phyloP scores from a whole-genome alignment of 2,888 invertebrate species.

The Penaeus monodon region DNA sequence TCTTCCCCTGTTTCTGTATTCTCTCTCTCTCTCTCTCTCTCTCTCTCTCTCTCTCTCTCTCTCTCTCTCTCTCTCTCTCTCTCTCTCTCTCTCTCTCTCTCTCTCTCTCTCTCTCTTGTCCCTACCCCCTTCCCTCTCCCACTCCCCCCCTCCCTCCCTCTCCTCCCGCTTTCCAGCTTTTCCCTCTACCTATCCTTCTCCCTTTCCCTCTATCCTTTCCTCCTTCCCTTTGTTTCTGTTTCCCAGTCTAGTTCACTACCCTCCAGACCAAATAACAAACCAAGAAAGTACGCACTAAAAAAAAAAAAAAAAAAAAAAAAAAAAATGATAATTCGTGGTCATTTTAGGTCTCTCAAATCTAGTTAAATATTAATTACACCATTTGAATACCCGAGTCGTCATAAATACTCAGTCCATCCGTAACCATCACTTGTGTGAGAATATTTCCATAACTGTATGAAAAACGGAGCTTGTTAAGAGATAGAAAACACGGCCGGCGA shows the following conservation, averaged over 20 bases:
- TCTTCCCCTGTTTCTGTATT: too few relatives aligned
- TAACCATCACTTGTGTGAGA: conserved; percentile 15
- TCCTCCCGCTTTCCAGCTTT: too few relatives aligned
- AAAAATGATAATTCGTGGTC: too few relatives aligned
- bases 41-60: neutral
- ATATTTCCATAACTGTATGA: conserved; percentile 32
- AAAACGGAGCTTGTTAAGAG: conserved; percentile 37
- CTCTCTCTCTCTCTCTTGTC: neutral
- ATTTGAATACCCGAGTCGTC: neutral
- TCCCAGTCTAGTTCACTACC: too few relatives aligned
- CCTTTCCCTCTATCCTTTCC: neutral
- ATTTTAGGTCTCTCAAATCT: too few relatives aligned
- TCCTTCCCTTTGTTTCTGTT: too few relatives aligned
- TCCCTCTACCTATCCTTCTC: neutral
- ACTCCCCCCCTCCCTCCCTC: neutral
- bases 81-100: conserved; percentile 8
- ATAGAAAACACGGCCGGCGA: conserved; percentile 12
- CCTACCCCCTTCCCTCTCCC: neutral
- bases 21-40: neutral
- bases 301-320: too few relatives aligned
- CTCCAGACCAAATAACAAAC: too few relatives aligned
- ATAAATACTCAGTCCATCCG: neutral
- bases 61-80: conserved; percentile 12
- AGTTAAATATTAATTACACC: too few relatives aligned
- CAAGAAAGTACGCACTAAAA: too few relatives aligned